Evolutionary conservation across 2,888 invertebrate species (phyloP).

Genomic region (Bruchidius siliquastri): DNA sequence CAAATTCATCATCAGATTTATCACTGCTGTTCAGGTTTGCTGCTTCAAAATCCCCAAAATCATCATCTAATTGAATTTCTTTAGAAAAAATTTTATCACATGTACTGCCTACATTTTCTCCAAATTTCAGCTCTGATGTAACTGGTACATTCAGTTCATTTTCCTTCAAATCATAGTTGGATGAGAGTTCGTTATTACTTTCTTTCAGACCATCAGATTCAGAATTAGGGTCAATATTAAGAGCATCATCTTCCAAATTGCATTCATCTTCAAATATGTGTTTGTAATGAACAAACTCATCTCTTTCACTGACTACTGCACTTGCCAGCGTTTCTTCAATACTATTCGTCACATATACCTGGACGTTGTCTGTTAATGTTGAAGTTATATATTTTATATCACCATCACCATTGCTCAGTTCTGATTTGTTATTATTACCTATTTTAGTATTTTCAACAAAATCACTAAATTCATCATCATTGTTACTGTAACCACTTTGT

Average conservation of each 20-base stretch:
- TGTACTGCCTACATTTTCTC: neutral
- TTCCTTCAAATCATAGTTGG: neutral
- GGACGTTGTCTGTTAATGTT: neutral
- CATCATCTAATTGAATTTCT: neutral
- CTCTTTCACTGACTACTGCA: neutral
- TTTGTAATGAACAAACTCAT: neutral
- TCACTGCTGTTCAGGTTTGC: conserved; percentile 5
- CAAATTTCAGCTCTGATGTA: neutral
- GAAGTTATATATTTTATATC: neutral
- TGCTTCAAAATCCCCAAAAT: neutral
- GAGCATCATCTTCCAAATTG: neutral
- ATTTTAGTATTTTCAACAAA: conserved; percentile 20
- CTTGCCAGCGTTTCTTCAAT: neutral
- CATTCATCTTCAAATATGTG: neutral
- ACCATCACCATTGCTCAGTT: neutral
- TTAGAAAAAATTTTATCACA: neutral
- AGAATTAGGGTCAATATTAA: neutral
- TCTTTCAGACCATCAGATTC: neutral
- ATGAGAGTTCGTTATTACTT: neutral
- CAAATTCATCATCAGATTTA: conserved; percentile 40
- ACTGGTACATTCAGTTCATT: neutral
- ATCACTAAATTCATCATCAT: conserved; percentile 38
- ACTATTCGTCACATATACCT: neutral
- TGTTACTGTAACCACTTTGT: conserved; percentile 3
- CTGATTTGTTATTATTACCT: neutral